phyloP scores from a whole-genome alignment of 2,113 vertebrate genomes.

The Morone chrysops region DNA sequence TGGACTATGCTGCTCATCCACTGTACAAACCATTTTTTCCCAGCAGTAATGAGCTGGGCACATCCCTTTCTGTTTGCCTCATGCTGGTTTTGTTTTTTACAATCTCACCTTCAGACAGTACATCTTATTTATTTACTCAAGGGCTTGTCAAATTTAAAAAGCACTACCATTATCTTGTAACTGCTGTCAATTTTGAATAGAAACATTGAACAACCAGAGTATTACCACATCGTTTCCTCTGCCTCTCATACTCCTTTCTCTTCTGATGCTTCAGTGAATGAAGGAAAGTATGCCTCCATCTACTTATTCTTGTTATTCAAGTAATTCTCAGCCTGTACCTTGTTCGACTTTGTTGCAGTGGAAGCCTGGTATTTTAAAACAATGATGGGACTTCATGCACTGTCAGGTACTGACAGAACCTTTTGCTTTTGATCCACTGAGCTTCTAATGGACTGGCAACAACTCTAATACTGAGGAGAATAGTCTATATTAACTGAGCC shows the following conservation, averaged over 20 bases:
- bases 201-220: slow-evolving; percentile 51
- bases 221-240: slow-evolving; percentile 27
- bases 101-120: slow-evolving; percentile 26
- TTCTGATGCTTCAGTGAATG: slow-evolving; percentile 53
- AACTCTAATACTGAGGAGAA: neutral
- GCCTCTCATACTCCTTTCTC: slow-evolving; percentile 24
- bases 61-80: slow-evolving; percentile 29
- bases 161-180: slow-evolving; percentile 52
- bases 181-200: slow-evolving; percentile 59
- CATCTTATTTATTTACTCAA: slow-evolving; percentile 56
- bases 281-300: slow-evolving; percentile 54
- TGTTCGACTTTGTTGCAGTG: slow-evolving; percentile 19
- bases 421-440: slow-evolving; percentile 45
- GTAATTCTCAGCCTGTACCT: slow-evolving; percentile 25
- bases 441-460: slow-evolving; percentile 10
- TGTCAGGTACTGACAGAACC: slow-evolving; percentile 18
- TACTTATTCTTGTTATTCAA: slow-evolving; percentile 46
- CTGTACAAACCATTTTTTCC: slow-evolving; percentile 11
- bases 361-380: slow-evolving; percentile 47
- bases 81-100: slow-evolving; percentile 24
- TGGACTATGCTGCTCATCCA: slow-evolving; percentile 46
- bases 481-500: slow-evolving; percentile 1
- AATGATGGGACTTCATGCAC: slow-evolving; percentile 40
- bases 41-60: slow-evolving; percentile 63
- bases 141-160: slow-evolving; percentile 64